Conservation (phyloP, 2,888 invertebrate species). For the Chrysolina americana region DNA sequence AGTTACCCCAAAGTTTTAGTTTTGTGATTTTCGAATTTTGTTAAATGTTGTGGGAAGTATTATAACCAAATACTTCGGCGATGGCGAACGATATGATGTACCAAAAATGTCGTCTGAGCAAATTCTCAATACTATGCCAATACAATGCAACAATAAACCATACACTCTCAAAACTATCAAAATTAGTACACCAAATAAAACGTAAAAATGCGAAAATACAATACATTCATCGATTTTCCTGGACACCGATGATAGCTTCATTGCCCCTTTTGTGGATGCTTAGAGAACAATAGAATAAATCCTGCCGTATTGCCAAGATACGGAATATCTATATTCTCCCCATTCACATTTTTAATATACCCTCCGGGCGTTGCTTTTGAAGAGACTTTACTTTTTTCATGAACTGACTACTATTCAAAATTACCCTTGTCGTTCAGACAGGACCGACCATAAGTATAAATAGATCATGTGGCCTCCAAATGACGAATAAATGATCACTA, state of each 20-base stretch:
- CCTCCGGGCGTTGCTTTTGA: not conserved
- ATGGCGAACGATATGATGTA: too few relatives aligned
- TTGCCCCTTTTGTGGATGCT: constrained; percentile 1
- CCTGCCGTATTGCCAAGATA: not conserved
- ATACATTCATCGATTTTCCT: constrained; percentile 5
- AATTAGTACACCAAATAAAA: too few relatives aligned
- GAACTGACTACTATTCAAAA: not conserved
- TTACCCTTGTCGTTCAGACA: not conserved
- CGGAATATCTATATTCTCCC: constrained; percentile 1
- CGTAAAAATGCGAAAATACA: not conserved
- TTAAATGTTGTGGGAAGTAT: too few relatives aligned
- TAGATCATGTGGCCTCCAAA: not conserved
- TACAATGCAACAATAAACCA: too few relatives aligned
- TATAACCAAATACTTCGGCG: too few relatives aligned
- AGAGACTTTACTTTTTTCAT: not conserved
- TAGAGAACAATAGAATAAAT: constrained; percentile 6
- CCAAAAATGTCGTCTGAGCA: too few relatives aligned
- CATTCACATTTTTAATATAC: constrained; percentile 13
- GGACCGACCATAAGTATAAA: not conserved
- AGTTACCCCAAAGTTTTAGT: too few relatives aligned
- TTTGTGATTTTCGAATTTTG: too few relatives aligned
- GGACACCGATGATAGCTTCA: not conserved
- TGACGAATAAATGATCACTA: not conserved
- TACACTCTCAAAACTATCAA: too few relatives aligned
- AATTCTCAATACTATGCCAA: too few relatives aligned